Evolutionary conservation across 2,888 invertebrate genomes (phyloP).

Genomic region (Drosophila dives): DNA sequence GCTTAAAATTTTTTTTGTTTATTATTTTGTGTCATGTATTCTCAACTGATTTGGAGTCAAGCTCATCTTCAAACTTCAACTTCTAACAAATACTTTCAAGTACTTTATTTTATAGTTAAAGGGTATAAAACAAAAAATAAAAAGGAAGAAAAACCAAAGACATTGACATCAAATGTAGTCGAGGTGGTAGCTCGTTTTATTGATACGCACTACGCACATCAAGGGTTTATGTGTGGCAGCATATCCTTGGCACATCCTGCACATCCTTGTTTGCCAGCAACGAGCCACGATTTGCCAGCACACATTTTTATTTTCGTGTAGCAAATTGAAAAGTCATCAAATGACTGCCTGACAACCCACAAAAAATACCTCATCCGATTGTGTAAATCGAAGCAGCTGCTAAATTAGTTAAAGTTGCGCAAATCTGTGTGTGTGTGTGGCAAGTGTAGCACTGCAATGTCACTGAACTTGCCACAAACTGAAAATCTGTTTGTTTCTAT

Average conservation of each 20-base stretch:
- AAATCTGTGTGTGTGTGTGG: constrained; percentile 25
- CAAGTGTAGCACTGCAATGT: constrained; percentile 7
- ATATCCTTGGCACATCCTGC: constrained; percentile 33
- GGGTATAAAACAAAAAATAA: constrained; percentile 4
- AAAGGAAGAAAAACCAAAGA: constrained; percentile 29
- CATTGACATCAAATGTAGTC: constrained; percentile 72
- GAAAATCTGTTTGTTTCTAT: constrained; percentile 2
- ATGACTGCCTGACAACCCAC: constrained; percentile 7
- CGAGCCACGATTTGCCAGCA: background rate
- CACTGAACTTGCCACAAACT: constrained; percentile 16
- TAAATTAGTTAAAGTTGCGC: constrained; percentile 33
- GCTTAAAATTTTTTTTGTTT: background rate
- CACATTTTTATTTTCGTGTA: constrained; percentile 64
- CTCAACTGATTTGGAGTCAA: background rate
- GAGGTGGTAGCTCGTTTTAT: constrained; percentile 43
- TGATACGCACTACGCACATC: constrained; percentile 59
- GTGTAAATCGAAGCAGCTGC: constrained; percentile 39
- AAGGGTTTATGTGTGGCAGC: constrained; percentile 53
- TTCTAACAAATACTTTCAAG: background rate
- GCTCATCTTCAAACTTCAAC: background rate
- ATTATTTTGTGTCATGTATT: background rate
- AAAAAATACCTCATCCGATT: background rate
- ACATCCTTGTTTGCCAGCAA: constrained; percentile 24
- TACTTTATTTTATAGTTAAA: background rate
- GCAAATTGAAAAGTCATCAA: constrained; percentile 72